Conservation (phyloP, 2,888 invertebrate genomes). For the Drosophila birchii region DNA sequence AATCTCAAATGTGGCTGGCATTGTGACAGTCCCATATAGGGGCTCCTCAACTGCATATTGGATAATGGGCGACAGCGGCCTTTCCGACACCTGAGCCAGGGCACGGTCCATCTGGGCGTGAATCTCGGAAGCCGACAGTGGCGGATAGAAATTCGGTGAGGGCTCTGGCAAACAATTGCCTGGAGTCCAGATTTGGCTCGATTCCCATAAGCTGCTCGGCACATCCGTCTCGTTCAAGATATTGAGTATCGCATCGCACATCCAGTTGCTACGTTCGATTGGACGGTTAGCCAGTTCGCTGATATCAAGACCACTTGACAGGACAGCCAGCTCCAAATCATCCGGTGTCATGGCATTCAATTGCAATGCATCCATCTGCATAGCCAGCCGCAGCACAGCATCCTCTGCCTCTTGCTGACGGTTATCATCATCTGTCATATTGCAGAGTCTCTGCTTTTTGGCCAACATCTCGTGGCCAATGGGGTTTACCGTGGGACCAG, state of each 20-base stretch:
- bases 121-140: not conserved
- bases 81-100: not conserved
- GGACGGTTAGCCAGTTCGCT: not conserved
- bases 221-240: not conserved
- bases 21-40: not conserved
- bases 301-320: not conserved
- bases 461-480: constrained; percentile 15
- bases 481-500: not conserved
- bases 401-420: not conserved
- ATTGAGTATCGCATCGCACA: not conserved
- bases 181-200: not conserved
- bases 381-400: not conserved
- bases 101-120: not conserved
- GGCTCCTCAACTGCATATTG: not conserved
- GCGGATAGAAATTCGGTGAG: too few relatives aligned
- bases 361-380: not conserved
- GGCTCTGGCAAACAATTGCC: not conserved
- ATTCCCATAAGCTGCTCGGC: not conserved
- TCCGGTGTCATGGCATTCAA: not conserved
- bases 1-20: not conserved
- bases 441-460: not conserved
- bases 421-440: fast-evolving
- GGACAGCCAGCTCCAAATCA: not conserved
- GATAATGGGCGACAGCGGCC: not conserved
- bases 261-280: not conserved